phyloP scores from a whole-genome alignment of 2,797 vertebrate species.

The Megaceryle alcyon region DNA sequence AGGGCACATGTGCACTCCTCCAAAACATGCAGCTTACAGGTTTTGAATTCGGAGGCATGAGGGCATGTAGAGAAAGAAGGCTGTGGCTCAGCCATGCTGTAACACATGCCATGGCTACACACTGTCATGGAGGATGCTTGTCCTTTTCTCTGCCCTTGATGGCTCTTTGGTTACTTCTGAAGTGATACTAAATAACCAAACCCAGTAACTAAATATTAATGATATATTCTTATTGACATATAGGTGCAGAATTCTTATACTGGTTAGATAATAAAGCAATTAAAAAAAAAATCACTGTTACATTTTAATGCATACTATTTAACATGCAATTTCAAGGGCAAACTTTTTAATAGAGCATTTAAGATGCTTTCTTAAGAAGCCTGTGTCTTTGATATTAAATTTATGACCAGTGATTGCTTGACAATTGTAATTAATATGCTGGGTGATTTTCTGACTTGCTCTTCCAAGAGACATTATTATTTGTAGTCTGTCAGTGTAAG shows the following conservation, averaged over 20 bases:
- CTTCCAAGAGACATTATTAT: constrained; percentile 62
- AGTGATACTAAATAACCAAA: background rate
- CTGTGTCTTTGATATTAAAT: constrained; percentile 48
- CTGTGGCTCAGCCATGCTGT: background rate
- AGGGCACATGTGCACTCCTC: accelerated
- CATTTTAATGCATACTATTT: background rate
- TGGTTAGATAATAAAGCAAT: background rate
- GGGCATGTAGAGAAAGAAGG: background rate
- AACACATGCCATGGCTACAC: background rate
- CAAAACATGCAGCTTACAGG: background rate
- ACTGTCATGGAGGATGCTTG: background rate
- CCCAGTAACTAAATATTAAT: background rate
- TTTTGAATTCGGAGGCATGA: background rate
- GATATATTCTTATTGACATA: background rate
- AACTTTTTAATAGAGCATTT: constrained; percentile 7
- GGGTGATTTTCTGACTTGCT: constrained; percentile 50
- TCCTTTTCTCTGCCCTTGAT: background rate
- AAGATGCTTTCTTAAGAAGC: constrained; percentile 48
- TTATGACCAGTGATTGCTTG: constrained; percentile 54
- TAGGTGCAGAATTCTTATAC: background rate
- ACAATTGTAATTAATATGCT: constrained; percentile 62
- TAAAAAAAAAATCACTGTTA: background rate
- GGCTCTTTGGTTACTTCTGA: background rate
- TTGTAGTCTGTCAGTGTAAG: constrained; percentile 58
- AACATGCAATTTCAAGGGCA: constrained; percentile 43